phyloP scores from a whole-genome alignment of 2,888 invertebrate genomes.

The Craniophora ligustri region DNA sequence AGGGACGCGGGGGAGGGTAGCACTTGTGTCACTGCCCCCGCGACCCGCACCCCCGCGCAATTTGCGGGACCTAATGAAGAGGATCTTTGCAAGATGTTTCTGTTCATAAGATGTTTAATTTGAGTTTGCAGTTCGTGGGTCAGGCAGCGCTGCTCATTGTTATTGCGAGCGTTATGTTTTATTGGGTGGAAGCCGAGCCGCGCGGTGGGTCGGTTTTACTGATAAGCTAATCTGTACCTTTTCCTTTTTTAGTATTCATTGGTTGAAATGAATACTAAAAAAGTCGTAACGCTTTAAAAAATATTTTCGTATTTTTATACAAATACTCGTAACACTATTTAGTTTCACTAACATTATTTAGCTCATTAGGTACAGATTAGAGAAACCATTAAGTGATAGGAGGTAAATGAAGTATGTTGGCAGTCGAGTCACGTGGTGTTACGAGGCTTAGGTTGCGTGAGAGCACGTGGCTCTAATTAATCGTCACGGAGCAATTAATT shows the following conservation, averaged over 20 bases:
- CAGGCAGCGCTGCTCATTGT: conserved; percentile 81
- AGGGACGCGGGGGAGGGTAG: conserved; percentile 57
- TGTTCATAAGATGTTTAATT: conserved; percentile 88
- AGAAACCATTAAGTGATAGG: conserved; percentile 37
- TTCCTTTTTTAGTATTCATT: conserved; percentile 20
- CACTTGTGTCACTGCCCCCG: conserved; percentile 80
- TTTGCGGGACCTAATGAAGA: conserved; percentile 87
- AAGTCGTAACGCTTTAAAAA: too few relatives aligned
- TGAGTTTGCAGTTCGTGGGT: conserved; percentile 85
- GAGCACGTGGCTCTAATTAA: conserved; percentile 83
- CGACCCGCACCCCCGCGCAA: conserved; percentile 69
- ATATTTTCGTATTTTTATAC: background rate
- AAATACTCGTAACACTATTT: background rate
- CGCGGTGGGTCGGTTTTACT: conserved; percentile 21
- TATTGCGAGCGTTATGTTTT: conserved; percentile 78
- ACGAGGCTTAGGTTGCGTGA: conserved; percentile 58
- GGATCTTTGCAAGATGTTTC: conserved; percentile 87
- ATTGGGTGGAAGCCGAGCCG: conserved; percentile 55
- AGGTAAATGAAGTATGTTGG: conserved; percentile 45
- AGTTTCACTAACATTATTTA: background rate
- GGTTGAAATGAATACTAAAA: too few relatives aligned
- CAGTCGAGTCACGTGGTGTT: conserved; percentile 61
- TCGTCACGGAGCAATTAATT: conserved; percentile 85
- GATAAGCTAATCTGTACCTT: conserved; percentile 31
- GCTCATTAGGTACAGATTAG: conserved; percentile 5